Evolutionary conservation across 1,140 invertebrate species (phyloP).

Genomic region (Trichonephila inaurata): DNA sequence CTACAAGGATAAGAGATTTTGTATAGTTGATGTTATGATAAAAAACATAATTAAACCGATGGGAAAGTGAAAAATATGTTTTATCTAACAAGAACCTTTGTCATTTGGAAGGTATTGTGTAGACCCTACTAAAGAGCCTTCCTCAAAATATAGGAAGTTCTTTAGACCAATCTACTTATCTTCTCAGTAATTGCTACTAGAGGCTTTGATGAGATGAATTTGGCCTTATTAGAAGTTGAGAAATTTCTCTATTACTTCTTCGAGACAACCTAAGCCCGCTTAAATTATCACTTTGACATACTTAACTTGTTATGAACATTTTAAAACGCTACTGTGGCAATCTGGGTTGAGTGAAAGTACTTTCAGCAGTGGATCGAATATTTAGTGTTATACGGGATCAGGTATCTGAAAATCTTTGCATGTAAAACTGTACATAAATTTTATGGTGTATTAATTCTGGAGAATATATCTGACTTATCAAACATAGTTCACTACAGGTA

Average conservation of each 20-base stretch:
- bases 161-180: background rate
- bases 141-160: background rate
- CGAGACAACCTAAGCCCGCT: background rate
- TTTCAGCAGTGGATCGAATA: background rate
- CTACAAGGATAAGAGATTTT: too few relatives aligned
- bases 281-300: slow-evolving; percentile 29
- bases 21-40: too few relatives aligned
- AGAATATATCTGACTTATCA: background rate
- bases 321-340: background rate
- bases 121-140: background rate
- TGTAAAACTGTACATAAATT: background rate
- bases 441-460: background rate
- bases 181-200: background rate
- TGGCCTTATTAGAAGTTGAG: background rate
- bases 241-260: slow-evolving; percentile 11
- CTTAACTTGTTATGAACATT: background rate
- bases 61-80: too few relatives aligned
- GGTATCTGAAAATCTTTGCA: background rate
- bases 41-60: too few relatives aligned
- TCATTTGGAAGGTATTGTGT: background rate
- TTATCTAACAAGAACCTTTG: background rate
- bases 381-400: background rate
- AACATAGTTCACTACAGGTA: background rate
- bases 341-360: slow-evolving; percentile 28
- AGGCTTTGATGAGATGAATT: background rate